phyloP scores from a whole-genome alignment of 2,113 vertebrate genomes.

The Bufo bufo region DNA sequence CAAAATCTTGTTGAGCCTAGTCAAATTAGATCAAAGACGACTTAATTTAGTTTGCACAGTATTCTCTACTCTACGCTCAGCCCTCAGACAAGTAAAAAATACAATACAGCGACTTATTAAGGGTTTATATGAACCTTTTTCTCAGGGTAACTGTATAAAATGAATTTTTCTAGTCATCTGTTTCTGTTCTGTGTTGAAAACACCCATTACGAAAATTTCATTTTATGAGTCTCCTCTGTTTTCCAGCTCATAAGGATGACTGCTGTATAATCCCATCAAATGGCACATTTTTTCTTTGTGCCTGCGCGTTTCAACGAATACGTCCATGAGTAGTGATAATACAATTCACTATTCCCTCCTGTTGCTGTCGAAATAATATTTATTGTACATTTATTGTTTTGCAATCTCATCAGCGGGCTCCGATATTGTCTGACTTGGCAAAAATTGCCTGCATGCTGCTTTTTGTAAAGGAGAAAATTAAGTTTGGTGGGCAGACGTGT shows the following conservation, averaged over 20 bases:
- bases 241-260: slow-evolving; percentile 53
- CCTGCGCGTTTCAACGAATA: slow-evolving; percentile 50
- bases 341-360: slow-evolving; percentile 37
- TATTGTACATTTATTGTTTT: slow-evolving; percentile 51
- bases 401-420: slow-evolving; percentile 45
- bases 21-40: slow-evolving; percentile 78
- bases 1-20: slow-evolving; percentile 70
- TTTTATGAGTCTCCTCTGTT: slow-evolving; percentile 59
- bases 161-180: slow-evolving; percentile 62
- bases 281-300: slow-evolving; percentile 10
- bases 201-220: slow-evolving; percentile 60
- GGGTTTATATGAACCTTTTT: slow-evolving; percentile 61
- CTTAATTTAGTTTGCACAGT: slow-evolving; percentile 75
- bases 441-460: slow-evolving; percentile 27
- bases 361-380: slow-evolving; percentile 52
- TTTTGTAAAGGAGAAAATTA: slow-evolving; percentile 42
- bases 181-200: slow-evolving; percentile 57
- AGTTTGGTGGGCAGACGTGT: slow-evolving; percentile 24
- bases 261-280: slow-evolving; percentile 49
- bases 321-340: slow-evolving; percentile 32
- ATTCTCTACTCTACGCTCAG: slow-evolving; percentile 64
- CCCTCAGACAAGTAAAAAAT: slow-evolving; percentile 66
- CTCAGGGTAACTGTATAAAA: slow-evolving; percentile 60
- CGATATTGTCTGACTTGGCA: slow-evolving; percentile 31
- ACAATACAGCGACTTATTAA: slow-evolving; percentile 70